Conservation (phyloP, 1,140 invertebrate genomes). For the Pygmarrhopalites habei region DNA sequence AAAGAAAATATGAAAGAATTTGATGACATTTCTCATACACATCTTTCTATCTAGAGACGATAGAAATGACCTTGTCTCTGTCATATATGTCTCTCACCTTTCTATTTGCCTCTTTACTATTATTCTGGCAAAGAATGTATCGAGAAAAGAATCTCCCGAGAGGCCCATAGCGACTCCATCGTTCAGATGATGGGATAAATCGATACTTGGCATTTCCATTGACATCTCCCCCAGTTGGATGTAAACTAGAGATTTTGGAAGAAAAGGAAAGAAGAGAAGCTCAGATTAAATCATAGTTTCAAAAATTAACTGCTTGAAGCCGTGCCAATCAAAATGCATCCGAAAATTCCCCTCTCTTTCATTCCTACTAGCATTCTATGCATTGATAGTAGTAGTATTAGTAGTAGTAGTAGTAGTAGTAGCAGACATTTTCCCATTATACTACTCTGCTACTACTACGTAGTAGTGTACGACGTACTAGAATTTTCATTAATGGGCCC, state of each 20-base stretch:
- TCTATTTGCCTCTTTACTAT: conserved; percentile 31
- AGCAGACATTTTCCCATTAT: too few species aligned
- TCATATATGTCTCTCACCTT: too few species aligned
- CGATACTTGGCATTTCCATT: conserved; percentile 39
- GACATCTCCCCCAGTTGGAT: conserved; percentile 34
- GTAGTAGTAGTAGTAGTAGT: too few species aligned
- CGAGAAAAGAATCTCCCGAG: conserved; percentile 36
- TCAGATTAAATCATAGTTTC: not conserved
- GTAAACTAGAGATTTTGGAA: conserved; percentile 31
- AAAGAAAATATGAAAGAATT: too few species aligned
- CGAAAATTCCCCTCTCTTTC: too few species aligned
- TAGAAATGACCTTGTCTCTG: too few species aligned
- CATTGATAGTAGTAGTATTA: too few species aligned
- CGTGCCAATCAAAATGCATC: not conserved
- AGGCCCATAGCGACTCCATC: conserved; percentile 24
- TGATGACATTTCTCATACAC: too few species aligned
- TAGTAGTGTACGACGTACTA: too few species aligned
- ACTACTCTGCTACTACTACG: too few species aligned
- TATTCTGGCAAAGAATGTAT: conserved; percentile 37
- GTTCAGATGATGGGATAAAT: conserved; percentile 30
- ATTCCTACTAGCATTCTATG: too few species aligned
- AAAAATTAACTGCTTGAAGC: not conserved
- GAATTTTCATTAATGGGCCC: too few species aligned
- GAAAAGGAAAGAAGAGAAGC: not conserved
- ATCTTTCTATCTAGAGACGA: not conserved